Conservation (phyloP, 2,888 invertebrate genomes). For the Cordilura impudica region DNA sequence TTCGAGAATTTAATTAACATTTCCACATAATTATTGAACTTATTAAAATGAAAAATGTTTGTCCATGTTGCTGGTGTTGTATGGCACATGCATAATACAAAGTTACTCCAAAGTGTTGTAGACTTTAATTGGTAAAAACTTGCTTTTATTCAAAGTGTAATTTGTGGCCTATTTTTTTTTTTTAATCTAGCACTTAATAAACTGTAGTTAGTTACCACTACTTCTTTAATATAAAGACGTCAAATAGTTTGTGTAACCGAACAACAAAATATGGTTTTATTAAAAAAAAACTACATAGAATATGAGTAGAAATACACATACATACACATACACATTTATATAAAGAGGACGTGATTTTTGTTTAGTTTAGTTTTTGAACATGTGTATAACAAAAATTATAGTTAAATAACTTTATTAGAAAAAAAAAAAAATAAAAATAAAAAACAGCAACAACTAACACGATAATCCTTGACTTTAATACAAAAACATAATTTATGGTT, state of each 20-base stretch:
- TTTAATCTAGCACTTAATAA: background rate
- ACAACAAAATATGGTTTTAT: background rate
- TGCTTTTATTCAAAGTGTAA: too few species aligned
- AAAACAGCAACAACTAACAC: conserved; percentile 33
- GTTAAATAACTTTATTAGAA: conserved; percentile 16
- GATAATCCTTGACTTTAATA: conserved; percentile 58
- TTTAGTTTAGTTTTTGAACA: background rate
- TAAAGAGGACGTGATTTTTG: conserved; percentile 30
- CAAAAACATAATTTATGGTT: conserved; percentile 62
- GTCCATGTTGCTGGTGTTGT: background rate
- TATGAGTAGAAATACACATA: too few species aligned
- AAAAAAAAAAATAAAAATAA: conserved; percentile 3
- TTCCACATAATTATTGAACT: background rate
- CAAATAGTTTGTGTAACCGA: background rate
- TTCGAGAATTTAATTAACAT: background rate
- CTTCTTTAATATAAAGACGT: too few species aligned
- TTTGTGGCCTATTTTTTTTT: conserved; percentile 3
- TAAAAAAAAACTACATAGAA: too few species aligned
- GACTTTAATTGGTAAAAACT: too few species aligned
- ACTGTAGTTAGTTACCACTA: background rate
- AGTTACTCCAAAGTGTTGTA: background rate
- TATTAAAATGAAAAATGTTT: background rate
- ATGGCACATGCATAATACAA: background rate
- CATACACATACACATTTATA: background rate
- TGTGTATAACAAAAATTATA: conserved; percentile 12